Evolutionary conservation across 2,113 vertebrate genomes (phyloP).

Genomic region (Chamaea fasciata): DNA sequence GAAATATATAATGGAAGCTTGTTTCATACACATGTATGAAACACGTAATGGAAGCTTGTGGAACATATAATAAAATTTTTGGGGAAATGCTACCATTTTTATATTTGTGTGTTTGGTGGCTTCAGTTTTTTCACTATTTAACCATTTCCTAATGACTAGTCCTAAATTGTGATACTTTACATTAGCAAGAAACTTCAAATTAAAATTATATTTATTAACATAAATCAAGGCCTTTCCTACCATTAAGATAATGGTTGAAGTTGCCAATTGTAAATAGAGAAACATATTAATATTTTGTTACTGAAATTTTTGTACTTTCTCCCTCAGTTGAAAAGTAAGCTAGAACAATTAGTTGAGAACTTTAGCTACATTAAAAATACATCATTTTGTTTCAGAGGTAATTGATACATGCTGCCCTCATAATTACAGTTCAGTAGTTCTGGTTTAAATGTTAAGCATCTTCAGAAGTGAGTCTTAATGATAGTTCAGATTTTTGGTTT

Average conservation of each 20-base stretch:
- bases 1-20: not conserved
- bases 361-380: not conserved
- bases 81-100: not conserved
- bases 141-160: not conserved
- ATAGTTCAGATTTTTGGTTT: not conserved
- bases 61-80: not conserved
- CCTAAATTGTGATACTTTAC: not conserved
- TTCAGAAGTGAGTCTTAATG: not conserved
- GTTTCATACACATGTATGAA: not conserved
- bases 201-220: not conserved
- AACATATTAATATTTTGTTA: not conserved
- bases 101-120: not conserved
- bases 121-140: not conserved
- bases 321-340: not conserved
- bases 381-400: not conserved
- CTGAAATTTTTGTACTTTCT: not conserved
- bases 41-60: not conserved
- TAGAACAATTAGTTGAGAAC: not conserved
- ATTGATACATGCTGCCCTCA: not conserved
- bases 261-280: not conserved
- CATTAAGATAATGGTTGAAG: not conserved
- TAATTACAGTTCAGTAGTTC: not conserved
- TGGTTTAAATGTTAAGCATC: not conserved
- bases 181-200: not conserved
- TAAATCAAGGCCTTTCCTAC: not conserved